Percentiles rank a stretch among this genome's conserved stretches.
These are phyloP conservation scores for Nemopilema nomurai DNA, from an alignment of 30 jellyfish, hydroid and myxozoan species.

Conservation along the genomic window DNA sequence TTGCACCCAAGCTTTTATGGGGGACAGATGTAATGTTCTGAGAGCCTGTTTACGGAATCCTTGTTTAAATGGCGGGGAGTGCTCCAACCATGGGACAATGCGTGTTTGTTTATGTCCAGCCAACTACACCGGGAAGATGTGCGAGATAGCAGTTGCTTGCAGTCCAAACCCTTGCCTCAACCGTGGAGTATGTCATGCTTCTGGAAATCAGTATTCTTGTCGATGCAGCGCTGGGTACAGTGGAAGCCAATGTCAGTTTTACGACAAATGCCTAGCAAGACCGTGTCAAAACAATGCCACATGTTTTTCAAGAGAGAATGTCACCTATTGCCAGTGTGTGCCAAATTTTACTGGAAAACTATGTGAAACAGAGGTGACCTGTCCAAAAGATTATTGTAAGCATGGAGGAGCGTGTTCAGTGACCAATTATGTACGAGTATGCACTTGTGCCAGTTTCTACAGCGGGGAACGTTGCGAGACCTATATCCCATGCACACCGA, in stretches of 20 bases:
- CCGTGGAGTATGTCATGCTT: slow-evolving; percentile 11
- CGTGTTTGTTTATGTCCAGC: slow-evolving; percentile 22
- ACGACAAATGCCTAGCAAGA: slow-evolving; percentile 4
- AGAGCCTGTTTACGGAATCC: neutral
- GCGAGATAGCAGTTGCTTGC: slow-evolving; percentile 6
- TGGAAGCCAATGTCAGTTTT: slow-evolving; percentile 13
- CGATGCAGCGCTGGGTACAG: slow-evolving; percentile 4
- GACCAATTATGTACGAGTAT: neutral
- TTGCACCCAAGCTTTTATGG: neutral
- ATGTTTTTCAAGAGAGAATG: neutral
- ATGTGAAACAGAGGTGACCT: slow-evolving; percentile 18
- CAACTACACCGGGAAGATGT: neutral
- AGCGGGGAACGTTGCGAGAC: slow-evolving; percentile 51
- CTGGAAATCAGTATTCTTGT: slow-evolving; percentile 3
- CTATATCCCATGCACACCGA: slow-evolving; percentile 24
- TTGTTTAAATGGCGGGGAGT: slow-evolving; percentile 7
- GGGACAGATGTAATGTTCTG: neutral
- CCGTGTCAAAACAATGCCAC: slow-evolving; percentile 28
- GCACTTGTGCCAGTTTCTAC: slow-evolving; percentile 13
- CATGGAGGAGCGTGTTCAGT: slow-evolving; percentile 23
- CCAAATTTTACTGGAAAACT: slow-evolving; percentile 22
- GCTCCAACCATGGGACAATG: neutral
- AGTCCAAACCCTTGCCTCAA: slow-evolving; percentile 12
- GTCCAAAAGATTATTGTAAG: slow-evolving; percentile 15
- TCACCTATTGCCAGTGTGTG: slow-evolving; percentile 6